Percentiles rank a stretch among this genome's conserved stretches.
Conservation (phyloP, 2,797 vertebrate species). For the Gallinago solitaria region DNA sequence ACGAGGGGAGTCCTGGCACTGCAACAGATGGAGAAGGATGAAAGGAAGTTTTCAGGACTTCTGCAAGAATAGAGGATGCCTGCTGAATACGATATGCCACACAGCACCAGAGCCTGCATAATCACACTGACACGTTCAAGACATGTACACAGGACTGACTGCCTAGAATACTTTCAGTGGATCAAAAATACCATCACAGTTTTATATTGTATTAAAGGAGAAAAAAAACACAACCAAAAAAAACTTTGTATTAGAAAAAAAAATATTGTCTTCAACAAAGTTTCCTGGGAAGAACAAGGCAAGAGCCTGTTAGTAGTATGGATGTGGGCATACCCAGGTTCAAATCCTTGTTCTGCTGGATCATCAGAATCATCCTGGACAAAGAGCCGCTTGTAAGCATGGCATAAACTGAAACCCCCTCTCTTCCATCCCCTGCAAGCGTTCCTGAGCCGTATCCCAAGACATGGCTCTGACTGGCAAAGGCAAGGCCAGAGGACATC, state of each 20-base stretch:
- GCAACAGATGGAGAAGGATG: not conserved
- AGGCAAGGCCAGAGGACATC: not conserved
- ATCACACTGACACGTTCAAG: not conserved
- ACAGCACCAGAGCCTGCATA: not conserved
- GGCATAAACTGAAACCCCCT: not conserved
- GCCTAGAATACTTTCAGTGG: not conserved
- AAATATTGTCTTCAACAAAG: not conserved
- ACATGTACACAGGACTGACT: rapidly evolving
- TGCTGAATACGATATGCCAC: not conserved
- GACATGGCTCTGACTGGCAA: not conserved
- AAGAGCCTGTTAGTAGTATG: not conserved
- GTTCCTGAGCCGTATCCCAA: rapidly evolving
- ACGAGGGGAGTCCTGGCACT: not conserved
- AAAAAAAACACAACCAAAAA: too few species aligned
- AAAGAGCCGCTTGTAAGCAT: not conserved
- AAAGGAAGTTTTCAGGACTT: not conserved
- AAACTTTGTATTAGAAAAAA: not conserved
- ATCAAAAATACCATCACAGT: not conserved
- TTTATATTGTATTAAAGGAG: not conserved
- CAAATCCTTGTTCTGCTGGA: not conserved
- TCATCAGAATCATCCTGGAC: not conserved
- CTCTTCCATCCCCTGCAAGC: not conserved
- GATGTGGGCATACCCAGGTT: not conserved
- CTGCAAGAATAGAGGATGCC: not conserved
- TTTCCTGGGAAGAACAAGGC: not conserved